Base-by-base conservation (phyloP, 2,888 invertebrate genomes). In the Patella depressa region DNA sequence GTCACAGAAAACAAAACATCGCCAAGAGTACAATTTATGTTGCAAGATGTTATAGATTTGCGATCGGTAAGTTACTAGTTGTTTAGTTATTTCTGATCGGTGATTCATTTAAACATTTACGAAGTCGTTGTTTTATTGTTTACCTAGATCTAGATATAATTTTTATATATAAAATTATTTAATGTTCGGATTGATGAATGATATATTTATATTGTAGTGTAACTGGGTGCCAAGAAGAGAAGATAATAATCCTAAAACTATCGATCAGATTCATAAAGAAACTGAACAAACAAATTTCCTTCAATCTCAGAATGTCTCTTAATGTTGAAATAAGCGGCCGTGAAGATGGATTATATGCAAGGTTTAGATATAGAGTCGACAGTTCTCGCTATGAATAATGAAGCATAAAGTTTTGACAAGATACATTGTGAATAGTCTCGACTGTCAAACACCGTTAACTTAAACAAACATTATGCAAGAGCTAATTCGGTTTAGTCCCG, bases 221-320 rank as follows among this genome's bases (percentile, higher is more conserved):
- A 95, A 94, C 85, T 98, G 98, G 98, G 93, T 96, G 76, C 95
- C 96, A 3, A 94, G 97, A 78, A 94, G 96, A 82, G 96, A 95
- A 81, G 97, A 97, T 85, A 94, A 95, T 65, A 96, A 95, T 88
- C 98, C 98, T 2, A 98, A 97, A 91, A 98, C 96, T 84, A 97
- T 98, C 93, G 97, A 97, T 87, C 96, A 98, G 92, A 97, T 98
- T 80, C 96, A 96, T 88, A 74, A 79, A 59, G 79, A 81, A 54
- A 75, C 77, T 19, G 74, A 65, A 4, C 74, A 72, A 55, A 75
- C 75, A 45, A 75, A 79, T 45, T 77, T 74, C 15, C 19, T 80
- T 55, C 70, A 76, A 24, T 75, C 72, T 2, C 75, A 75, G 53
- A 76, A 78, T 34, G 57, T 69, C 15, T 77, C 76, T 55, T 75